Evolutionary conservation across 2,888 invertebrate genomes (phyloP).

Genomic region (Ichneumon xanthorius): DNA sequence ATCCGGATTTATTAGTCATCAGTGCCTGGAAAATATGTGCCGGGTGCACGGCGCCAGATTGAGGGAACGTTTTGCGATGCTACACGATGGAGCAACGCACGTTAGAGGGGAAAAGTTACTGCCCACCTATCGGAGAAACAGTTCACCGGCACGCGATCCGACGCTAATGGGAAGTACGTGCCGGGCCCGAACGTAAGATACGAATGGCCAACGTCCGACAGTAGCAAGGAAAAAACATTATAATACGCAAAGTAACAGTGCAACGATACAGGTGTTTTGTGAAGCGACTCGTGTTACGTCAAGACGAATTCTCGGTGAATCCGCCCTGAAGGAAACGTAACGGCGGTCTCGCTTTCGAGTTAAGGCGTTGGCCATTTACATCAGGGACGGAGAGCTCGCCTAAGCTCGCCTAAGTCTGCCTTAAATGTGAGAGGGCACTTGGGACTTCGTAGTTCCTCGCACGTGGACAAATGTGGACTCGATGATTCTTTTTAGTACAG

Average conservation of each 20-base stretch:
- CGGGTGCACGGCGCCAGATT: constrained; percentile 25
- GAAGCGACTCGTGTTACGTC: not conserved
- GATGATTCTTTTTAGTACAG: no score
- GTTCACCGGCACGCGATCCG: constrained; percentile 60
- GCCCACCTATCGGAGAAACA: constrained; percentile 48
- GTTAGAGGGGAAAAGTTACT: constrained; percentile 50
- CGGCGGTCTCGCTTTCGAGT: not conserved
- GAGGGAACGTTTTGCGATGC: constrained; percentile 44
- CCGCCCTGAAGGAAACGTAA: no score
- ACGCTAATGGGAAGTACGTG: constrained; percentile 55
- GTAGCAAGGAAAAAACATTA: constrained; percentile 10
- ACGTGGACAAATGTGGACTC: no score
- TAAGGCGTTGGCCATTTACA: not conserved
- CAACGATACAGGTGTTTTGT: not conserved
- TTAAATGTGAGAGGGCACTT: no score
- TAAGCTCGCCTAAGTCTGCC: no score
- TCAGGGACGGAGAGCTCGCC: no score
- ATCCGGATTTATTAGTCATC: constrained; percentile 51
- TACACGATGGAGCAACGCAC: constrained; percentile 56
- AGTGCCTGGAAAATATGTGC: constrained; percentile 19
- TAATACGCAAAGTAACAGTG: constrained; percentile 19
- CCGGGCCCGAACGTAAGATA: constrained; percentile 51
- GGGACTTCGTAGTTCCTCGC: no score
- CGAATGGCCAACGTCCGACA: constrained; percentile 58
- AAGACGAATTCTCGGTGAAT: no score